Percentiles rank a stretch among this genome's conserved stretches.
phyloP scores from a whole-genome alignment of 2,113 vertebrate genomes.

The Ciconia stormi region DNA sequence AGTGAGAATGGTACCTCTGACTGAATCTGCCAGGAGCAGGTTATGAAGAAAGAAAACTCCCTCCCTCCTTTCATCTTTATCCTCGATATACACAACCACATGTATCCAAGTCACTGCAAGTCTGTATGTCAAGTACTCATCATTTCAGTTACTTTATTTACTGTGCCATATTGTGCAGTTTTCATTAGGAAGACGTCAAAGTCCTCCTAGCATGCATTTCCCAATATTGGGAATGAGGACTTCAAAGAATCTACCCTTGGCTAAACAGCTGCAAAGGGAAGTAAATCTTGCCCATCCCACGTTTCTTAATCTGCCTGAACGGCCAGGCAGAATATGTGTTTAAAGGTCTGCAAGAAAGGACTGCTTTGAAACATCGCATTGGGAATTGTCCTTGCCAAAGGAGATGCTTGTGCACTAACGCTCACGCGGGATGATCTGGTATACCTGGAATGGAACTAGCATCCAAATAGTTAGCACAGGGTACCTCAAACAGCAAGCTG shows the following conservation, averaged over 20 bases:
- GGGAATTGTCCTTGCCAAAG: background rate
- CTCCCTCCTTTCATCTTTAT: background rate
- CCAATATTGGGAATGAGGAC: background rate
- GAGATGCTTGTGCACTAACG: background rate
- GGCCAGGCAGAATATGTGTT: background rate
- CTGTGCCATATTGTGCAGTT: background rate
- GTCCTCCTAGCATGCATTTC: background rate
- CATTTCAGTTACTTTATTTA: background rate
- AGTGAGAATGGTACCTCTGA: background rate
- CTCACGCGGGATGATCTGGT: background rate
- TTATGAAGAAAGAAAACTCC: background rate
- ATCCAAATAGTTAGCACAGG: background rate
- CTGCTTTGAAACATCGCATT: background rate
- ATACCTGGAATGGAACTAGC: background rate
- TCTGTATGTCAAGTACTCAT: background rate
- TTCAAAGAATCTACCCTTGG: background rate
- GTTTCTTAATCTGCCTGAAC: background rate
- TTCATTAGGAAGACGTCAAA: background rate
- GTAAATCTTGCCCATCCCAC: background rate
- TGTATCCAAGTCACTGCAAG: background rate
- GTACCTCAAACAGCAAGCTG: background rate
- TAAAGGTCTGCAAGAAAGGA: background rate
- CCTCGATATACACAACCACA: background rate
- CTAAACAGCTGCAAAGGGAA: background rate
- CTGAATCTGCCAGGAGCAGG: background rate